Percentiles rank a stretch among this genome's conserved stretches.
These are phyloP conservation scores for Galeopsomyia nigrocyanea DNA, from an alignment of 2,888 invertebrate genomes.

Conservation along the genomic window DNA sequence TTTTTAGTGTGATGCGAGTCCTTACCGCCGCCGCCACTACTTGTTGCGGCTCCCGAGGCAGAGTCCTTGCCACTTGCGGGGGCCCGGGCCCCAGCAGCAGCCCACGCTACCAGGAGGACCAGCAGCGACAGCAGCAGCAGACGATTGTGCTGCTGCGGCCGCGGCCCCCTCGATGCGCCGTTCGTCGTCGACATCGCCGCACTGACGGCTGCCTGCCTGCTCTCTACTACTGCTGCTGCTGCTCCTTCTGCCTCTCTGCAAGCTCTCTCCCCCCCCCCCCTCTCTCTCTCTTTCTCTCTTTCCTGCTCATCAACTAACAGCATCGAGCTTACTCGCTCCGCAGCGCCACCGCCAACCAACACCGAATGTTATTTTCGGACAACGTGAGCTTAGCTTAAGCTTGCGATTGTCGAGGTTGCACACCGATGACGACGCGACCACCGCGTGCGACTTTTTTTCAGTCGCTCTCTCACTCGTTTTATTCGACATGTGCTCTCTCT, in stretches of 20 bases:
- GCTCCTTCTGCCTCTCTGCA: slow-evolving; percentile 4
- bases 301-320: too few species aligned
- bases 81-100: slow-evolving; percentile 27
- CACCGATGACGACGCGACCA: not conserved
- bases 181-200: slow-evolving; percentile 70
- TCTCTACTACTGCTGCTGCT: slow-evolving; percentile 37
- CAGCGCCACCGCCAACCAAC: not conserved
- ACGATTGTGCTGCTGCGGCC: slow-evolving; percentile 51
- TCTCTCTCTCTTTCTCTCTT: slow-evolving; percentile 6
- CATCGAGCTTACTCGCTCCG: not conserved
- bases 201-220: slow-evolving; percentile 59
- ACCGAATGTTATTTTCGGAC: too few species aligned
- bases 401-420: not conserved
- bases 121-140: slow-evolving; percentile 53
- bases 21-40: slow-evolving; percentile 9
- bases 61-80: slow-evolving; percentile 10
- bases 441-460: slow-evolving; percentile 2
- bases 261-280: too few species aligned
- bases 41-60: slow-evolving; percentile 7
- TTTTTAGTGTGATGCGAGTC: not conserved
- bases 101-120: slow-evolving; percentile 39
- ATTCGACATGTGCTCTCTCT: not conserved
- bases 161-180: slow-evolving; percentile 67
- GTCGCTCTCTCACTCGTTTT: not conserved
- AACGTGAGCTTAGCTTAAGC: too few species aligned